phyloP scores from a whole-genome alignment of 2,888 invertebrate genomes.

The Drosophila mercatorum region DNA sequence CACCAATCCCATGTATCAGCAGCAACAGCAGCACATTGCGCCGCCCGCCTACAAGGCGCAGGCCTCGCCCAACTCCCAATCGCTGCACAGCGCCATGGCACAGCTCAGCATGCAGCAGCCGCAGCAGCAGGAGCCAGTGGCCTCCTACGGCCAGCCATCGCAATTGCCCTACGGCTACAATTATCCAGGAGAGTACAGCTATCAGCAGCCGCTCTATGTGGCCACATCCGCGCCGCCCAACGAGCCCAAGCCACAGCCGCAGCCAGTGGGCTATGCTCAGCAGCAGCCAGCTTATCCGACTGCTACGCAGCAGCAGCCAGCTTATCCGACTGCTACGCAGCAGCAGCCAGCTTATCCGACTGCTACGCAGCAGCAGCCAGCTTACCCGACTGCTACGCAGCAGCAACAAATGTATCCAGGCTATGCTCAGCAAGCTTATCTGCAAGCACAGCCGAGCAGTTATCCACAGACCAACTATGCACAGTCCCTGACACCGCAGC shows the following conservation, averaged over 20 bases:
- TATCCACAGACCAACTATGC: conserved; percentile 12
- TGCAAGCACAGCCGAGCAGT: conserved; percentile 2
- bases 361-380: not conserved
- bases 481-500: not conserved
- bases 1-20: conserved; percentile 83
- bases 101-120: conserved; percentile 61
- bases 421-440: conserved; percentile 25
- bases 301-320: conserved; percentile 9
- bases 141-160: conserved; percentile 33
- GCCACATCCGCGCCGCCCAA: conserved; percentile 59
- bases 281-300: conserved; percentile 18
- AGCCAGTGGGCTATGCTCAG: conserved; percentile 1
- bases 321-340: conserved; percentile 16
- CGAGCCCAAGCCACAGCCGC: conserved; percentile 13
- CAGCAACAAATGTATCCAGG: conserved; percentile 20
- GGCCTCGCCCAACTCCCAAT: conserved; percentile 77
- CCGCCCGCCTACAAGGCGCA: conserved; percentile 82
- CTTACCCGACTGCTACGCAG: conserved; percentile 13
- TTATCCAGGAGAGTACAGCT: conserved; percentile 40
- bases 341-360: conserved; percentile 9
- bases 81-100: conserved; percentile 69
- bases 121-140: conserved; percentile 13
- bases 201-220: conserved; percentile 72
- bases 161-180: conserved; percentile 51
- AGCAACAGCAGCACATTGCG: conserved; percentile 80